Evolutionary conservation across 2,113 vertebrate genomes (phyloP), one percentile per base, ranked within the genome.

Genomic region (Lycaon pictus): DNA sequence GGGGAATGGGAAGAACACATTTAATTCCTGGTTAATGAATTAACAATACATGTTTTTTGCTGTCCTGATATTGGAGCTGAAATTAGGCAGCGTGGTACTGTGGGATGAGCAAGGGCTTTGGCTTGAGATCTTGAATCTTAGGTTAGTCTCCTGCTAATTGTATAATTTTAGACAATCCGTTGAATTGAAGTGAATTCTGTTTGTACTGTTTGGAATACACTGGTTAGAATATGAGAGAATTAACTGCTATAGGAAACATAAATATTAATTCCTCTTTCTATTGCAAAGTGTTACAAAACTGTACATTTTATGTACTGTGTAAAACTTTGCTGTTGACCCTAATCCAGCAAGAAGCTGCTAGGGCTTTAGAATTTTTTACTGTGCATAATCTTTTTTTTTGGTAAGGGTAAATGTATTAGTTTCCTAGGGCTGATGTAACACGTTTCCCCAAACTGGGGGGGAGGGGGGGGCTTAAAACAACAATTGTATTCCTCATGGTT

Each of bases 221-320:
- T 93, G 82, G 77, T 83, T 76, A 77, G 88, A 93, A 77, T 83
- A n/a, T 88, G 37, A 96, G 53, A 55, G 55, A 89, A 74, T 77
- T 88, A 88, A 88, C 22, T 86, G 8, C 11, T 29, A 12, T 48
- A 25, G 25, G n/a, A 89, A 29, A 69, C 12, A 63, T 76, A 62
- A 96, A 53, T 86, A 43, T 9, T 60, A 23, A 17, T 72, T 80
- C 19, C 60, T 76, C 2, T 58, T 90, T 80, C n/a, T 63, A 60
- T 84, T 96, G 79, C 25, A 25, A 67, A 89, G 58, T 60, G 60
- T 67, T 82, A 58, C 0, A 37, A 27, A 84, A 32, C 11, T 53
- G 0, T 60, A 13, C 1, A 89, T 79, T 93, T 93, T 69, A 53
- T 55, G 92, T 85, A 63, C 32, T 37, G 6, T 80, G 4, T 88